Percentiles rank a stretch among this genome's conserved stretches.
Evolutionary conservation across 2,888 invertebrate species (phyloP).

Genomic region (Digitonthophagus gazella): DNA sequence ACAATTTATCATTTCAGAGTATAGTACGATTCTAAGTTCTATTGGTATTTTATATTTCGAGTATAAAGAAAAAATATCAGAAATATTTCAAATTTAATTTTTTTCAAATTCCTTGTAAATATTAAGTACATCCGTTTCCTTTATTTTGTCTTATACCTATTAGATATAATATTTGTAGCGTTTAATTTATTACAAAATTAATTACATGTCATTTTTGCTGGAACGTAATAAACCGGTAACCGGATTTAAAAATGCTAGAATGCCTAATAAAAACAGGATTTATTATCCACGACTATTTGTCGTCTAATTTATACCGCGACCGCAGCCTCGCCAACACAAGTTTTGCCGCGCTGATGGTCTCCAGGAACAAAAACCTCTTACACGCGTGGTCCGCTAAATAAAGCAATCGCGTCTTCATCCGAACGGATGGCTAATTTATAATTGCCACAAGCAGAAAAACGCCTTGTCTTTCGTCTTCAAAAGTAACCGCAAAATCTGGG

Average conservation of each 20-base stretch:
- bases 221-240: not conserved
- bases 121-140: no score
- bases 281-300: not conserved
- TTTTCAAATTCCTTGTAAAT: no score
- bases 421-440: constrained; percentile 7
- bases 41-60: no score
- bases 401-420: not conserved
- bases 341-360: not conserved
- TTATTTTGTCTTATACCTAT: no score
- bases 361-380: not conserved
- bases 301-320: not conserved
- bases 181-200: not conserved
- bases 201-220: not conserved
- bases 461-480: not conserved
- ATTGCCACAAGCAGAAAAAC: constrained; percentile 1
- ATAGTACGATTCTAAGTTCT: no score
- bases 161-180: no score
- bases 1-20: no score
- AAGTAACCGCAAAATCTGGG: not conserved
- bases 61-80: no score
- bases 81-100: no score
- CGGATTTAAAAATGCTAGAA: not conserved
- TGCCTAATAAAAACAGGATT: not conserved
- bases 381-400: not conserved
- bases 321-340: not conserved